phyloP scores from a whole-genome alignment of 1,140 invertebrate species.

The Carcinoscorpius rotundicauda region DNA sequence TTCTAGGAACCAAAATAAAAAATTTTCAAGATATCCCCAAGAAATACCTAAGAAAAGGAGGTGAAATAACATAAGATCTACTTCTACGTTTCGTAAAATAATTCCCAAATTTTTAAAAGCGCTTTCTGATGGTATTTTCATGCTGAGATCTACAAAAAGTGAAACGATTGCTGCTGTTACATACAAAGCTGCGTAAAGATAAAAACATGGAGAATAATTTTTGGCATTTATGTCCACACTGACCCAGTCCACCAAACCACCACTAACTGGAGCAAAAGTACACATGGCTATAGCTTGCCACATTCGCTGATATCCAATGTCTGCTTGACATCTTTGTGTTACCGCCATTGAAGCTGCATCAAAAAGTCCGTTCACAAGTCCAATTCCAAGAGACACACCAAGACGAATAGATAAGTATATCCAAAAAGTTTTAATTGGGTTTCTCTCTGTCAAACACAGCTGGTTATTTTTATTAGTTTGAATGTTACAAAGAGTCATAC shows the following conservation, averaged over 20 bases:
- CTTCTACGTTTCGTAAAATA: conserved; percentile 58
- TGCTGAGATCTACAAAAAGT: conserved; percentile 58
- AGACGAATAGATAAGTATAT: conserved; percentile 11
- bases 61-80: conserved; percentile 37
- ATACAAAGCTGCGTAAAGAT: conserved; percentile 57
- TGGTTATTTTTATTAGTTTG: background rate
- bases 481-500: background rate
- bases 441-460: background rate
- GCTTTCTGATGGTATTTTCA: conserved; percentile 56
- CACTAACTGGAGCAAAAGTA: conserved; percentile 63
- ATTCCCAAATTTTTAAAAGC: conserved; percentile 53
- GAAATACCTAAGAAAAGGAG: conserved; percentile 39
- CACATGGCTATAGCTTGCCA: conserved; percentile 63
- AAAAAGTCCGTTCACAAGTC: conserved; percentile 43
- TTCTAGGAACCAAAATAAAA: conserved; percentile 13
- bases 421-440: conserved; percentile 9
- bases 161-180: conserved; percentile 50
- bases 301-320: conserved; percentile 63
- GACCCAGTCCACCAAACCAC: conserved; percentile 48
- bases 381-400: conserved; percentile 10
- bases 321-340: conserved; percentile 56
- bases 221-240: background rate
- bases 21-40: conserved; percentile 14
- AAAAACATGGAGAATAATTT: conserved; percentile 57
- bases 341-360: conserved; percentile 67